Conservation (phyloP, 2,888 invertebrate genomes). For the Tachina grossa region DNA sequence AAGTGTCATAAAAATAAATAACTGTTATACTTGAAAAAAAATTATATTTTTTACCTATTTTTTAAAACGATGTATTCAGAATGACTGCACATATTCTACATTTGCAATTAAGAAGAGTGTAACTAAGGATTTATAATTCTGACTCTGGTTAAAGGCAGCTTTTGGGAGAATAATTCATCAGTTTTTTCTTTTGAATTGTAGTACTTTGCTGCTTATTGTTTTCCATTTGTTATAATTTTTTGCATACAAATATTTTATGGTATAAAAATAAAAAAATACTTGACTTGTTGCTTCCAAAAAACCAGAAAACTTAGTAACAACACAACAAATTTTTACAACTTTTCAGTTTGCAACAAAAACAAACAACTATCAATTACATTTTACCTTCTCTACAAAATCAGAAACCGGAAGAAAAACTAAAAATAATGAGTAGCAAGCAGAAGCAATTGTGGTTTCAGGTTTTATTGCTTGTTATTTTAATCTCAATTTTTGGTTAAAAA, state of each 20-base stretch:
- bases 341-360: conserved; percentile 16
- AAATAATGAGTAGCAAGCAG: background rate
- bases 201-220: background rate
- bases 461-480: conserved; percentile 34
- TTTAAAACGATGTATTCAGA: no score
- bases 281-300: background rate
- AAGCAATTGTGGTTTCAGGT: conserved; percentile 21
- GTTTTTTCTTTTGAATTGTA: background rate
- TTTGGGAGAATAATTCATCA: no score
- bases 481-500: conserved; percentile 5
- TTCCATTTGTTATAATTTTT: background rate
- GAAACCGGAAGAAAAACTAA: background rate
- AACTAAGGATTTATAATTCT: no score
- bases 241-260: background rate
- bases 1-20: no score
- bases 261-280: background rate
- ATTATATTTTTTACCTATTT: no score
- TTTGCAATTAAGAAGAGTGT: no score
- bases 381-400: background rate
- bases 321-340: conserved; percentile 17
- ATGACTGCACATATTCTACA: no score
- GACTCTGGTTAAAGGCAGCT: no score
- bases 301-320: conserved; percentile 30
- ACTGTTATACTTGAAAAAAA: background rate
- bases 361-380: background rate